These are phyloP conservation scores for Carettochelys insculpta DNA, from an alignment of 2,113 vertebrate genomes.

Conservation along the genomic window DNA sequence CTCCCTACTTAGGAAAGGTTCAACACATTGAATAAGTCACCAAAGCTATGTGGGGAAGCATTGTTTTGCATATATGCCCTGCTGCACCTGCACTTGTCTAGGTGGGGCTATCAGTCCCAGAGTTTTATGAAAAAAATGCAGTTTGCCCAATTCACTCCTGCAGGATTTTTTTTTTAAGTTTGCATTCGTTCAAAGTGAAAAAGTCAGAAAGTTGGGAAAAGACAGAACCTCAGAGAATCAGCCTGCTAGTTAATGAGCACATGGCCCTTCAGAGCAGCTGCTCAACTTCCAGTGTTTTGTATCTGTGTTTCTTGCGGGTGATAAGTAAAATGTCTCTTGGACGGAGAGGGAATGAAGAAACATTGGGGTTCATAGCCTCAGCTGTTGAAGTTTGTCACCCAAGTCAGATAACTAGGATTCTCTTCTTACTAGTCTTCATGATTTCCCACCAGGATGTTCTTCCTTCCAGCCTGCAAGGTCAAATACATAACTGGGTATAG, in stretches of 20 bases:
- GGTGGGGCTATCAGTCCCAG: not conserved
- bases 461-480: slow-evolving; percentile 41
- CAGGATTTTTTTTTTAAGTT: not conserved
- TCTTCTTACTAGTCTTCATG: slow-evolving; percentile 21
- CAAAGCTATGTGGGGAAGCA: not conserved
- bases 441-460: slow-evolving; percentile 55
- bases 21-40: not conserved
- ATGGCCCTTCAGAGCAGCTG: slow-evolving; percentile 56
- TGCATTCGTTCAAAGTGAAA: not conserved
- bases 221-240: not conserved
- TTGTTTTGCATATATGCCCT: not conserved
- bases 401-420: slow-evolving; percentile 66
- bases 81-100: not conserved
- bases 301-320: slow-evolving; percentile 64
- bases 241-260: slow-evolving; percentile 7
- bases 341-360: slow-evolving; percentile 54
- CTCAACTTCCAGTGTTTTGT: slow-evolving; percentile 37
- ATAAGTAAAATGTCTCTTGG: slow-evolving; percentile 58
- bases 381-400: slow-evolving; percentile 74
- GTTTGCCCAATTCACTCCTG: not conserved
- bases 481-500: slow-evolving; percentile 47
- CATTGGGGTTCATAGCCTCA: slow-evolving; percentile 51
- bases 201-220: not conserved
- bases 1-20: not conserved
- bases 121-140: not conserved